These are phyloP conservation scores for Triops longicaudatus DNA, from an alignment of 1,140 invertebrate species.

Conservation along the genomic window DNA sequence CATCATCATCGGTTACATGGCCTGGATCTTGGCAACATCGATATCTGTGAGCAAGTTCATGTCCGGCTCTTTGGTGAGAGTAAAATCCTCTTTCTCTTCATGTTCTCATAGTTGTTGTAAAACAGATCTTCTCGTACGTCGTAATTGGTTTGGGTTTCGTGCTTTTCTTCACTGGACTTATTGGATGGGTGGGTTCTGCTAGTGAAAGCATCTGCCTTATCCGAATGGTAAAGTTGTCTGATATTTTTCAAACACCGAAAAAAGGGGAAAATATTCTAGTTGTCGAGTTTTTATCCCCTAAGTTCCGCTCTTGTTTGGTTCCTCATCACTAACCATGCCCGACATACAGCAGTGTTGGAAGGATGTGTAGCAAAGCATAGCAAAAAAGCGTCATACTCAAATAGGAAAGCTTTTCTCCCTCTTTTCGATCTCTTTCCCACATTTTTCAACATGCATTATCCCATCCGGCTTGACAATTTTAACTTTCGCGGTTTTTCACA, in stretches of 20 bases:
- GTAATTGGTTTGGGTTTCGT: slow-evolving; percentile 39
- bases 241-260: slow-evolving; percentile 7
- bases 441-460: not conserved
- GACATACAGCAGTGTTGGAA: not conserved
- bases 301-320: not conserved
- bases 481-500: slow-evolving; percentile 31
- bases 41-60: slow-evolving; percentile 40
- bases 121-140: slow-evolving; percentile 41
- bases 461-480: not conserved
- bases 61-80: slow-evolving; percentile 40
- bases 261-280: not conserved
- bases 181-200: slow-evolving; percentile 39
- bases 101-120: slow-evolving; percentile 1
- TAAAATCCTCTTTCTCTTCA: not conserved
- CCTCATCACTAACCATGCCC: slow-evolving; percentile 17
- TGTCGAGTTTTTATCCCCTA: not conserved
- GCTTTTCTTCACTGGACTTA: slow-evolving; percentile 41
- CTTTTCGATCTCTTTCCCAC: not conserved
- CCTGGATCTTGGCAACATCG: slow-evolving; percentile 43
- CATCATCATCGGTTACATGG: slow-evolving; percentile 40
- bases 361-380: not conserved
- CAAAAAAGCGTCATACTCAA: not conserved
- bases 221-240: slow-evolving; percentile 34
- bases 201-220: slow-evolving; percentile 38
- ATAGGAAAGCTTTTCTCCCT: not conserved